Evolutionary conservation across 1,140 invertebrate genomes (phyloP), one percentile per base, ranked within the genome.

Genomic region (Zaprionus ornatus): DNA sequence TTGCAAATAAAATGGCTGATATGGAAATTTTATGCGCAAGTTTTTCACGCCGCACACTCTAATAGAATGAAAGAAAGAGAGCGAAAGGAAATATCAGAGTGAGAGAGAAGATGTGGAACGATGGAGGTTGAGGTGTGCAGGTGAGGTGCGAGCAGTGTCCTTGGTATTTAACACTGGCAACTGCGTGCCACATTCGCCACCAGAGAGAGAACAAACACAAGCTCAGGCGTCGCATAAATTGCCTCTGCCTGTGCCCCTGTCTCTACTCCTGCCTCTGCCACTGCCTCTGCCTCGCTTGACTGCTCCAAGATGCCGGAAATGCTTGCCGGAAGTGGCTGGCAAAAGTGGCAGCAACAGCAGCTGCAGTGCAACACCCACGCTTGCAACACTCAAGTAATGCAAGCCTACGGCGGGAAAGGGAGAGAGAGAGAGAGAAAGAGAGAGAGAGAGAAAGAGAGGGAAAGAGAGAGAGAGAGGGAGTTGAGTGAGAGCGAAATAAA

Each of bases 1-100:
- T 90, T 90, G 84, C 85, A 90, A 88, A 88, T 88, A 88, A 88
- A 88, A 88, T 85, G 73, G 84, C 80, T 88, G 84, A 88, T 88
- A 88, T 88, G 85, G 85, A 90, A 88, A 88, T 88, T 90, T 74
- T 80, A 79, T 88, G 74, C 65, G 57, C 68, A 87, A 84, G 56
- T 88, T 84, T 76, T 77, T 77, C 70, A 68, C 35, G 52, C 56
- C 67, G 50, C 66, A 71, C 42, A 62, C 63, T 40, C 32, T 55
- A 40, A 52, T 25, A 52, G 21, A 52, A 52, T n/a, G 10, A 54
- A 23, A 42, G n/a, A 25, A 12, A 52, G 21, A 45, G 3, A 63
- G n/a, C 29, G 2, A 1, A n/a, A 56, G 12, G 37, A 9, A 35
- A 3, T 23, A 12, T 12, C 17, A 10, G 17, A 25, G 35, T n/a